Conservation (phyloP, 2,888 invertebrate genomes). For the Bedellia somnulentella region DNA sequence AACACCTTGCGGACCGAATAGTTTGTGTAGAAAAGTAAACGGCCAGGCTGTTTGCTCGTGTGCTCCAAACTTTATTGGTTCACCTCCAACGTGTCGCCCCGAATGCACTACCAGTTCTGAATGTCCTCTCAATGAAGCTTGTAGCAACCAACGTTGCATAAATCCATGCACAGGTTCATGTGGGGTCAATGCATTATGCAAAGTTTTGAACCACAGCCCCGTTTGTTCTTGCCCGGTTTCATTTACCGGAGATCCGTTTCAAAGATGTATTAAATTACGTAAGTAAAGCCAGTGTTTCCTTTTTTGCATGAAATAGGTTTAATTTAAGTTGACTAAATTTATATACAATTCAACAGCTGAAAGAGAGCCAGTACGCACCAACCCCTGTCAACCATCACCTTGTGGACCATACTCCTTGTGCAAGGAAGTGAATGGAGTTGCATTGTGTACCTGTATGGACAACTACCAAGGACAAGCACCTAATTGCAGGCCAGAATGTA, state of each 20-base stretch:
- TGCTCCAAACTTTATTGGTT: constrained; percentile 63
- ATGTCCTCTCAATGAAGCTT: constrained; percentile 71
- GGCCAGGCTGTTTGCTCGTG: constrained; percentile 73
- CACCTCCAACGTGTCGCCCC: constrained; percentile 70
- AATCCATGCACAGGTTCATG: constrained; percentile 77
- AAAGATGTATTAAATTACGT: constrained; percentile 60
- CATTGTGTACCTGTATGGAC: constrained; percentile 74
- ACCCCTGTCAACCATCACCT: constrained; percentile 76
- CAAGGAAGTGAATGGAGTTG: constrained; percentile 66
- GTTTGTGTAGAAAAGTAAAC: constrained; percentile 63
- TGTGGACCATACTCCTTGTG: constrained; percentile 80
- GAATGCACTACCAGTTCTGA: constrained; percentile 74
- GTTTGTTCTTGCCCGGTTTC: constrained; percentile 68
- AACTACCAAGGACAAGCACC: constrained; percentile 73
- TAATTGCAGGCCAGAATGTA: constrained; percentile 78
- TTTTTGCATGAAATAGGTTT: no score
- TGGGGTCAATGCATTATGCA: constrained; percentile 71
- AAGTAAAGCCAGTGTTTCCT: no score
- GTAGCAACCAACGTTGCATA: constrained; percentile 69
- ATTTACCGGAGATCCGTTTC: constrained; percentile 69
- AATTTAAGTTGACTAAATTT: not conserved
- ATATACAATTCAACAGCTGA: constrained; percentile 35
- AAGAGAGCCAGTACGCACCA: constrained; percentile 43
- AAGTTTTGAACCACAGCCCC: constrained; percentile 76
- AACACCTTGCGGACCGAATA: constrained; percentile 67